Conservation (phyloP, 2,888 invertebrate species). For the Spicauda simplicius region DNA sequence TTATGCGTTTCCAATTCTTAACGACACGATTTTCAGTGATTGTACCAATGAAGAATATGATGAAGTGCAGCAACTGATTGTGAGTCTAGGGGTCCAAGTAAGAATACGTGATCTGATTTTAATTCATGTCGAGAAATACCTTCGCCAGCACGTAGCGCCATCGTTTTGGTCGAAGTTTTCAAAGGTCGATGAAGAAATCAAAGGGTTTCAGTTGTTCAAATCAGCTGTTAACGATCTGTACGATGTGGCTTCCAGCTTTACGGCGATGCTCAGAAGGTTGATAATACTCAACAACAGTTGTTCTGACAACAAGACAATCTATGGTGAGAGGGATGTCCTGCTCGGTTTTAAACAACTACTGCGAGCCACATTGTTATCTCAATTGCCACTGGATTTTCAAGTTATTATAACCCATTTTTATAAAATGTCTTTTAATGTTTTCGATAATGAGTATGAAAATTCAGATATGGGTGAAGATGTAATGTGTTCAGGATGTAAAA, state of each 20-base stretch:
- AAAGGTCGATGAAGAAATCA: conserved; percentile 68
- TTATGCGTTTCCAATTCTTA: conserved; percentile 77
- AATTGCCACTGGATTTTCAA: conserved; percentile 89
- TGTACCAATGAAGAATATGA: conserved; percentile 70
- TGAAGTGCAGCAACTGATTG: conserved; percentile 71
- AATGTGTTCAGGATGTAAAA: conserved; percentile 90
- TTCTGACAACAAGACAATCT: conserved; percentile 74
- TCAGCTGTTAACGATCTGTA: conserved; percentile 88
- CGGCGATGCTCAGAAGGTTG: conserved; percentile 83
- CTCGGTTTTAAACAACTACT: conserved; percentile 87
- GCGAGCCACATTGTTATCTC: conserved; percentile 87
- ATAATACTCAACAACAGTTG: conserved; percentile 78
- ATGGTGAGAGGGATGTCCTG: conserved; percentile 81
- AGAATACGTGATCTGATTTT: conserved; percentile 74
- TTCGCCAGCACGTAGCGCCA: conserved; percentile 86
- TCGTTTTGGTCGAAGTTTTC: conserved; percentile 88
- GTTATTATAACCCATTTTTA: conserved; percentile 90
- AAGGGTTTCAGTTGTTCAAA: conserved; percentile 87
- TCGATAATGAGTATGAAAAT: conserved; percentile 79
- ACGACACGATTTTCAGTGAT: conserved; percentile 66
- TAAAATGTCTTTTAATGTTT: conserved; percentile 90
- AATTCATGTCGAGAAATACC: conserved; percentile 83
- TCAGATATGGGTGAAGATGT: conserved; percentile 85
- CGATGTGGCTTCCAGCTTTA: conserved; percentile 81
- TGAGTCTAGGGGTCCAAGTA: conserved; percentile 66